These are phyloP conservation scores for Lophura swinhoii DNA, from an alignment of 2,797 vertebrate genomes.

Conservation along the genomic window DNA sequence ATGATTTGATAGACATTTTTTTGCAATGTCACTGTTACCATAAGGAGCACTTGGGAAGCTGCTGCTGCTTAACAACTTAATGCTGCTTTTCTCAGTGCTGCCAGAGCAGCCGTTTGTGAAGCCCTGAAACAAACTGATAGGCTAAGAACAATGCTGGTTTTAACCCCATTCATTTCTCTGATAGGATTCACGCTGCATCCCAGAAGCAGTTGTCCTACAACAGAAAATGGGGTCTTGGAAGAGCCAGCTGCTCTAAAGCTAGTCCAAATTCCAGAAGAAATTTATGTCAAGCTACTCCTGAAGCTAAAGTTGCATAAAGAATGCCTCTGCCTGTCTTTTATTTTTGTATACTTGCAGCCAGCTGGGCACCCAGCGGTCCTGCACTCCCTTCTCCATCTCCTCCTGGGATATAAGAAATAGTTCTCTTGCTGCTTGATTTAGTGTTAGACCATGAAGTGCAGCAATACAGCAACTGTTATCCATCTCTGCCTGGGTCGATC, in stretches of 20 bases:
- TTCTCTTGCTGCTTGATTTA: background rate
- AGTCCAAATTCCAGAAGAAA: background rate
- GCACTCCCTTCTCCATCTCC: background rate
- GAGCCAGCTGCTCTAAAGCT: background rate
- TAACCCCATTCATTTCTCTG: constrained; percentile 14
- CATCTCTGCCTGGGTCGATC: background rate
- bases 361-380: background rate
- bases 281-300: background rate
- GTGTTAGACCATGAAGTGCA: background rate
- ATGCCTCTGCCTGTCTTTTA: background rate
- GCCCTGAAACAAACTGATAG: constrained; percentile 22
- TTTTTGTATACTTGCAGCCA: background rate
- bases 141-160: constrained; percentile 24
- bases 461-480: background rate
- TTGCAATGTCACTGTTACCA: constrained; percentile 58
- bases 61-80: constrained; percentile 65
- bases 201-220: constrained; percentile 34
- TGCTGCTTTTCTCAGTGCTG: constrained; percentile 56
- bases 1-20: constrained; percentile 39
- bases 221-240: constrained; percentile 15
- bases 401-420: background rate
- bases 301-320: background rate
- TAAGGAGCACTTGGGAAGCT: constrained; percentile 62
- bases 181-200: background rate
- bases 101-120: constrained; percentile 65